These are phyloP conservation scores for Perca schrenkii DNA, from an alignment of 2,113 vertebrate species.

Conservation along the genomic window DNA sequence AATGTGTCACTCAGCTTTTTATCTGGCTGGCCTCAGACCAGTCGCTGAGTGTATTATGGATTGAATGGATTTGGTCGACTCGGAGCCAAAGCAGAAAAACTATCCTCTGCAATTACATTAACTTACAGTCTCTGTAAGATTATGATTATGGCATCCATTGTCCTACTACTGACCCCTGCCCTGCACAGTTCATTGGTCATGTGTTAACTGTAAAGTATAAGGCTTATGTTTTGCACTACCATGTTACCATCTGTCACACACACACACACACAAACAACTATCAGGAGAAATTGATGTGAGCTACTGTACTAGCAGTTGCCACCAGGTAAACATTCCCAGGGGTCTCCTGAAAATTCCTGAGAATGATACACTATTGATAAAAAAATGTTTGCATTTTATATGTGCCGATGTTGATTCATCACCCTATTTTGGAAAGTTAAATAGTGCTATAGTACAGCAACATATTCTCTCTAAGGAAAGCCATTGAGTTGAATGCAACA, in stretches of 20 bases:
- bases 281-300: too few species aligned
- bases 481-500: background rate
- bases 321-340: background rate
- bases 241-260: background rate
- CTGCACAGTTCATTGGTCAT: background rate
- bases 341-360: background rate
- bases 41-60: conserved; percentile 28
- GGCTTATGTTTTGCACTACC: background rate
- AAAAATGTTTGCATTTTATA: too few species aligned
- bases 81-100: conserved; percentile 3
- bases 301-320: background rate
- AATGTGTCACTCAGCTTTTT: conserved; percentile 30
- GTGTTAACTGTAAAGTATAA: background rate
- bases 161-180: conserved; percentile 13
- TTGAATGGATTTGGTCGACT: conserved; percentile 31
- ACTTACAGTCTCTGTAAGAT: conserved; percentile 23
- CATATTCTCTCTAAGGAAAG: background rate
- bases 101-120: conserved; percentile 54
- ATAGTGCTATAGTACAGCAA: background rate
- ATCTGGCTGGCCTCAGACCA: conserved; percentile 12
- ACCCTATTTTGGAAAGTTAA: background rate
- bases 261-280: background rate
- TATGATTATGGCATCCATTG: conserved; percentile 20
- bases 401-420: background rate
- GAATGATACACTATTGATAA: background rate